These are phyloP conservation scores for Apamea anceps DNA, from an alignment of 2,888 invertebrate genomes.

Conservation along the genomic window DNA sequence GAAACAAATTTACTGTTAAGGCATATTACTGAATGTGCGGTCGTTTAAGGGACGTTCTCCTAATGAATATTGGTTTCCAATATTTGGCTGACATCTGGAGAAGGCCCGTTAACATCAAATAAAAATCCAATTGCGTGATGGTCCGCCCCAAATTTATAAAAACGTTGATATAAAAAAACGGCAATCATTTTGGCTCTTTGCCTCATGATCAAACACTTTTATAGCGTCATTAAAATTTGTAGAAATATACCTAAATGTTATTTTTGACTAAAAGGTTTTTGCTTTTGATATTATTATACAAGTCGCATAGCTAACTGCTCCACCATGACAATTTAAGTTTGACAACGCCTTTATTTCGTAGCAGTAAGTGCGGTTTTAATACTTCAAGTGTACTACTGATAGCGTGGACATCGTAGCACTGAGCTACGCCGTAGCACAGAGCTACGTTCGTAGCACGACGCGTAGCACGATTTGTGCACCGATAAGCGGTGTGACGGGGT, in stretches of 20 bases:
- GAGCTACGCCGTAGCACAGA: conserved; percentile 1
- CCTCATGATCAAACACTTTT: conserved; percentile 37
- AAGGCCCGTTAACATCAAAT: conserved; percentile 56
- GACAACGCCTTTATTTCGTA: background rate
- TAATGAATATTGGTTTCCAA: conserved; percentile 58
- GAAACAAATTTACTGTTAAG: conserved; percentile 17
- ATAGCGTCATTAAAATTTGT: conserved; percentile 23
- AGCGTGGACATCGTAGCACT: background rate
- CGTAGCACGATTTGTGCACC: background rate
- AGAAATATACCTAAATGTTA: background rate
- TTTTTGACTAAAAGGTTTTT: background rate
- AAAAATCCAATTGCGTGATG: conserved; percentile 63
- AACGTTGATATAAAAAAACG: conserved; percentile 51
- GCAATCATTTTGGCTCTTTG: conserved; percentile 50
- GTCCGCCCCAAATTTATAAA: conserved; percentile 46
- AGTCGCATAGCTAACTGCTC: background rate
- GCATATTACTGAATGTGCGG: conserved; percentile 17
- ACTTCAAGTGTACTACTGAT: background rate
- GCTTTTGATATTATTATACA: background rate
- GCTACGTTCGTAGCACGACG: conserved; percentile 27
- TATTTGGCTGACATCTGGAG: conserved; percentile 53
- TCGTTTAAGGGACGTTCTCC: conserved; percentile 14
- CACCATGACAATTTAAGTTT: background rate
- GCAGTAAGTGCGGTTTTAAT: background rate
- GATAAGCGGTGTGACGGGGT: background rate